These are phyloP conservation scores for Pungitius pungitius DNA, from an alignment of 2,113 vertebrate species.

Conservation along the genomic window DNA sequence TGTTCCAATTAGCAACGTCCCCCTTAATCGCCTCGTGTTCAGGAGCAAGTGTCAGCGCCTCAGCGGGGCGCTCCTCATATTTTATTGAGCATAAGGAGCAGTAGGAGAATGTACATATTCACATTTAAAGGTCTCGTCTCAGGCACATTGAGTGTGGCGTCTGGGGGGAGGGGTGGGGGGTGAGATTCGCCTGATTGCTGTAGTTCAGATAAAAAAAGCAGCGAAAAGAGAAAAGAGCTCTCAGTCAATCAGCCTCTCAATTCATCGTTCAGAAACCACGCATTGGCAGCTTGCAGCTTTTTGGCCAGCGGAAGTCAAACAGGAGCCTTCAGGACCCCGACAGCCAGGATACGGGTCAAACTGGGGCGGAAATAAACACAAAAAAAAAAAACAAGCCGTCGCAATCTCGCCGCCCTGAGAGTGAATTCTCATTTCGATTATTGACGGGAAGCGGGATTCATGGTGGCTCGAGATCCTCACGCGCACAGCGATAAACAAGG, in stretches of 20 bases:
- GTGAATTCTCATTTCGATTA: neutral
- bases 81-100: neutral
- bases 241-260: neutral
- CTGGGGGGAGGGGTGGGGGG: neutral
- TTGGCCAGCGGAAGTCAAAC: neutral
- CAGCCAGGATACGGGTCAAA: neutral
- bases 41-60: neutral
- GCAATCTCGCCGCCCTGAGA: neutral
- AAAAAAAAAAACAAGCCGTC: too few species aligned
- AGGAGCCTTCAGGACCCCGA: neutral
- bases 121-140: neutral
- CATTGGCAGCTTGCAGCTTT: neutral
- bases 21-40: neutral
- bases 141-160: neutral
- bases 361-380: neutral
- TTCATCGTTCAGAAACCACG: neutral
- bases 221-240: neutral
- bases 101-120: neutral
- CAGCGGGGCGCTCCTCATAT: too few species aligned
- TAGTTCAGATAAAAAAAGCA: neutral
- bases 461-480: neutral
- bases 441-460: neutral
- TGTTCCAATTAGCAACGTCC: neutral
- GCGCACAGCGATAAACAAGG: neutral
- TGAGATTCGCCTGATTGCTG: conserved; percentile 3